These are phyloP conservation scores for Pristionchus fissidentatus DNA, from an alignment of 2,888 invertebrate genomes.

Conservation along the genomic window DNA sequence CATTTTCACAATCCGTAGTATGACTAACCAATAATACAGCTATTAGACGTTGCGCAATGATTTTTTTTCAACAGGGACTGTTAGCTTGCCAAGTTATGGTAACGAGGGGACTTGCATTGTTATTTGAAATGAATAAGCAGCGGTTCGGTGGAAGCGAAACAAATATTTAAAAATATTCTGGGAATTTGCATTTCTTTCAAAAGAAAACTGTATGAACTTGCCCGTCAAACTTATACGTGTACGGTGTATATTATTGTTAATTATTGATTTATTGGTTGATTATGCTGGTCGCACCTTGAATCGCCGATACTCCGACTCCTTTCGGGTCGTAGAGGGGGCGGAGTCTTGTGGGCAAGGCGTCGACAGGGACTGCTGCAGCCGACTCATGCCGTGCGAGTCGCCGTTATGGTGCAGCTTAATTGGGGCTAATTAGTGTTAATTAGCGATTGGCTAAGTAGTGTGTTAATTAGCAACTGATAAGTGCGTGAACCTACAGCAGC, in stretches of 20 bases:
- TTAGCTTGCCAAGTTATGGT: too few species aligned
- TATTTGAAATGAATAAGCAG: too few species aligned
- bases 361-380: constrained; percentile 69
- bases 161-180: too few species aligned
- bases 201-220: too few species aligned
- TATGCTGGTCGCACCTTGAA: constrained; percentile 62
- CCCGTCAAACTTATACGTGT: too few species aligned
- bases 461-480: background rate
- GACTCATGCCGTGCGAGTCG: constrained; percentile 47
- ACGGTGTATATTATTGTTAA: background rate
- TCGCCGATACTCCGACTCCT: constrained; percentile 72
- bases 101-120: too few species aligned
- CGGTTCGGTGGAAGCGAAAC: too few species aligned
- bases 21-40: too few species aligned
- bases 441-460: background rate
- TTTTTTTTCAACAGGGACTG: too few species aligned
- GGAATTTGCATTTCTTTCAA: too few species aligned
- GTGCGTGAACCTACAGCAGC: background rate
- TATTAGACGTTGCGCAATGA: too few species aligned
- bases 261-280: background rate
- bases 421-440: constrained; percentile 10
- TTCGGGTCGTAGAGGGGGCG: constrained; percentile 51
- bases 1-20: too few species aligned
- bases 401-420: constrained; percentile 33
- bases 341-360: constrained; percentile 69